Conservation (phyloP, 2,888 invertebrate genomes). For the Linnaemya tessellans region DNA sequence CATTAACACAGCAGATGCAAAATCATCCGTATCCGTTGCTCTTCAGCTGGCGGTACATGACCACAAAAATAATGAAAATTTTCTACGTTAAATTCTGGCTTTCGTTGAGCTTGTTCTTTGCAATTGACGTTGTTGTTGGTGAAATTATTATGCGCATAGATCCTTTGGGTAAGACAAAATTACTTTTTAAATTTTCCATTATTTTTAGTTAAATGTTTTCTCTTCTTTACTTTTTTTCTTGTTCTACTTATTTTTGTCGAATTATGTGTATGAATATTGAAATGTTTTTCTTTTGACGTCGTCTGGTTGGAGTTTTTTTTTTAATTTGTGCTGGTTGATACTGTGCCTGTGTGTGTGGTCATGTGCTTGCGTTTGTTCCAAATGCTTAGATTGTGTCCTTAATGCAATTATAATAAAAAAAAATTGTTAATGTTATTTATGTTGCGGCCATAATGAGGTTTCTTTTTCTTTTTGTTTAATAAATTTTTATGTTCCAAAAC, state of each 20-base stretch:
- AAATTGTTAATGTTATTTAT: constrained; percentile 52
- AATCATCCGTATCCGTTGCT: constrained; percentile 66
- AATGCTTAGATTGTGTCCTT: constrained; percentile 42
- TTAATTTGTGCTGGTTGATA: background rate
- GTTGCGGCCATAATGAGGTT: constrained; percentile 57
- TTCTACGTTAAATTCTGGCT: constrained; percentile 77
- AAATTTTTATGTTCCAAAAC: background rate
- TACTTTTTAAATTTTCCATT: constrained; percentile 51
- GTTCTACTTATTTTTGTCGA: too few species aligned
- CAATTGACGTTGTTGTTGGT: constrained; percentile 76
- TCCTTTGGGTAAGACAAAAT: constrained; percentile 81
- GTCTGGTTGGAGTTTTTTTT: background rate
- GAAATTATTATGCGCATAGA: constrained; percentile 83
- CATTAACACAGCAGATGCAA: constrained; percentile 51
- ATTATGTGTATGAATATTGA: background rate
- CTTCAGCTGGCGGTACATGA: constrained; percentile 66
- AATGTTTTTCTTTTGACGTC: background rate
- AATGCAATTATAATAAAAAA: constrained; percentile 60
- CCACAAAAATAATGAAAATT: constrained; percentile 80
- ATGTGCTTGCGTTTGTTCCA: background rate
- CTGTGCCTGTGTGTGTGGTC: background rate
- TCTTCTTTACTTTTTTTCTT: background rate
- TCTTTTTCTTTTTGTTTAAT: constrained; percentile 26
- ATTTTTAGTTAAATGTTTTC: constrained; percentile 16
- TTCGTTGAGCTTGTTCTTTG: constrained; percentile 77